Conservation (phyloP, 1,140 invertebrate genomes). For the Cherax quadricarinatus region DNA sequence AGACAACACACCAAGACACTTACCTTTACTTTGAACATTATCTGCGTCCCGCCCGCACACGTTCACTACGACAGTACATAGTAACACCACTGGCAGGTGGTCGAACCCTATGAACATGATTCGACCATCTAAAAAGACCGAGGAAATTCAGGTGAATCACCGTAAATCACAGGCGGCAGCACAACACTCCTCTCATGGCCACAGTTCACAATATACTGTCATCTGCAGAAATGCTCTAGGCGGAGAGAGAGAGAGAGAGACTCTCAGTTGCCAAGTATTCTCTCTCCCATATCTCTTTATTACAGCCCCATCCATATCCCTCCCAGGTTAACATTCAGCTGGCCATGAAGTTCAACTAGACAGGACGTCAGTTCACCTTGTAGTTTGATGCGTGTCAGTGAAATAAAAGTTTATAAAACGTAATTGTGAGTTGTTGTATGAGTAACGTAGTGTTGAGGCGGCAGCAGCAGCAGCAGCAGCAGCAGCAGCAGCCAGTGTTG, state of each 20-base stretch:
- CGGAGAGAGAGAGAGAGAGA: not conserved
- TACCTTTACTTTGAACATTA: slow-evolving; percentile 31
- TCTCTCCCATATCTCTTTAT: not conserved
- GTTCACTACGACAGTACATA: not conserved
- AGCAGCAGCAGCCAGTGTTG: not conserved
- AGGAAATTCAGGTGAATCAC: slow-evolving; percentile 20
- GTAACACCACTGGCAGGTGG: slow-evolving; percentile 45
- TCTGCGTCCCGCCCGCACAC: not conserved
- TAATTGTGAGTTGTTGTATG: not conserved
- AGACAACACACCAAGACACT: not conserved
- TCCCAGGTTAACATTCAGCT: not conserved
- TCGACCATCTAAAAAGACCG: slow-evolving; percentile 40
- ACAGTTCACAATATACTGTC: slow-evolving; percentile 30
- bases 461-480: too few relatives aligned
- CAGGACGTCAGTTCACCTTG: not conserved
- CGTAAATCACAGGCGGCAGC: slow-evolving; percentile 33
- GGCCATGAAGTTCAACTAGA: too few relatives aligned
- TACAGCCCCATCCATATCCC: not conserved
- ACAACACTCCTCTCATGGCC: slow-evolving; percentile 26
- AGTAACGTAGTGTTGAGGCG: too few relatives aligned
- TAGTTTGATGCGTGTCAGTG: not conserved
- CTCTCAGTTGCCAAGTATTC: slow-evolving; percentile 7
- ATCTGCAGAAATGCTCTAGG: slow-evolving; percentile 37
- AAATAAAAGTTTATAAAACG: not conserved
- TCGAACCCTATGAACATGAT: slow-evolving; percentile 35